Conservation (phyloP, 2,113 vertebrate genomes). For the Upupa epops region DNA sequence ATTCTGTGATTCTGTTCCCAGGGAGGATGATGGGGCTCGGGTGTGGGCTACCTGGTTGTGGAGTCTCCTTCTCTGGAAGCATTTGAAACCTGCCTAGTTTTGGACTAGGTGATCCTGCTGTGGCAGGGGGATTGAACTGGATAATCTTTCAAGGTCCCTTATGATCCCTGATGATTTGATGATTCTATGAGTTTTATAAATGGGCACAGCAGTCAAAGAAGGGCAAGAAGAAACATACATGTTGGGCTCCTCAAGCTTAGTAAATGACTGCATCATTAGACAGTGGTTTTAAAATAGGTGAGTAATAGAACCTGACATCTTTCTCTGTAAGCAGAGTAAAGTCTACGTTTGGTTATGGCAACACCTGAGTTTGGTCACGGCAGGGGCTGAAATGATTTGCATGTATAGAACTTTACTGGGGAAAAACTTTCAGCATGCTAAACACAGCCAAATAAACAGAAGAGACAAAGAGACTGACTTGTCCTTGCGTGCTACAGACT, state of each 20-base stretch:
- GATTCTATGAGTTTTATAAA: no score
- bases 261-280: not conserved
- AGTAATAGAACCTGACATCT: not conserved
- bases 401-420: not conserved
- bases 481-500: not conserved
- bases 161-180: no score
- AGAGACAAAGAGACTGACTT: not conserved
- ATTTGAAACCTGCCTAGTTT: no score
- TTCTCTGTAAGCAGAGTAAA: not conserved
- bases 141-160: no score
- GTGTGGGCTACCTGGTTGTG: no score
- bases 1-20: no score
- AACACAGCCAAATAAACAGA: not conserved
- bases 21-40: no score
- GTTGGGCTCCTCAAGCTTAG: rapidly evolving
- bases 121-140: no score
- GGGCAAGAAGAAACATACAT: not conserved
- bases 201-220: not conserved
- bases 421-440: not conserved
- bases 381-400: not conserved
- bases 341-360: not conserved
- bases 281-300: not conserved
- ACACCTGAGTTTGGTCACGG: not conserved
- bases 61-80: no score
- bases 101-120: no score